Base-by-base conservation (phyloP, 2,113 vertebrate species). In the Harpagus bidentatus region DNA sequence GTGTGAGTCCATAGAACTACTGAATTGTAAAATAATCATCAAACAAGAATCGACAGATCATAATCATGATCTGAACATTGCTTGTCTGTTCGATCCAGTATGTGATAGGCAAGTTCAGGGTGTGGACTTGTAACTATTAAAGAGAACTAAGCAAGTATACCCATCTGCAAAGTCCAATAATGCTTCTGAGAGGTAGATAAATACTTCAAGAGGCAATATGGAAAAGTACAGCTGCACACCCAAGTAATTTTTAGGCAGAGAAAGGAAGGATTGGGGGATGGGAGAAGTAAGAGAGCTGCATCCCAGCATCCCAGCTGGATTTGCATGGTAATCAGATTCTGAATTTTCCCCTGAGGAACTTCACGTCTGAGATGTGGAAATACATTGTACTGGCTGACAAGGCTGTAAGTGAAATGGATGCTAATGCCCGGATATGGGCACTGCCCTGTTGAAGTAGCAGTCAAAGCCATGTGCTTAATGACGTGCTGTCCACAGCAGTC, bases 311-410 rank as follows among this genome's bases (percentile, higher is more conserved):
- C 42, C 48, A 88, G n/a, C 25, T 71, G 58, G 56, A 86, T 95
- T 95, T 97, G 56, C 69, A 53, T 61, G 52, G 40, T 91, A 94
- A 92, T 95, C 59, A 69, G 59, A 78, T 81, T 78, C 72, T 76
- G 61, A 40, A 88, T 74, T 91, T 86, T 67, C 56, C 94, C 88
- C 72, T 25, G 40, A 95, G 83, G 61, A 86, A 23, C 43, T 91
- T 86, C 13, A 11, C 16, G 69, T 92, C 86, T 65, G 56, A 92
- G 40, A 82, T 47, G 61, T 56, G 43, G 76, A 82, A 95, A 81
- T 76, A 45, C 17, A 43, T 69, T 32, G 23, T 40, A 16, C 8
- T 7, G 31, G 22, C 38, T 84, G 82, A 69, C 29, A 69, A 63
- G 76, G 47, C 59, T 36, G 20, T n/a, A 90, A 92, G 29, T 1